A percentile compares a stretch with the other conserved stretches of the same genome.
These are phyloP conservation scores for Chloroclystis v-ata DNA, from an alignment of 2,888 invertebrate genomes.

Conservation along the genomic window DNA sequence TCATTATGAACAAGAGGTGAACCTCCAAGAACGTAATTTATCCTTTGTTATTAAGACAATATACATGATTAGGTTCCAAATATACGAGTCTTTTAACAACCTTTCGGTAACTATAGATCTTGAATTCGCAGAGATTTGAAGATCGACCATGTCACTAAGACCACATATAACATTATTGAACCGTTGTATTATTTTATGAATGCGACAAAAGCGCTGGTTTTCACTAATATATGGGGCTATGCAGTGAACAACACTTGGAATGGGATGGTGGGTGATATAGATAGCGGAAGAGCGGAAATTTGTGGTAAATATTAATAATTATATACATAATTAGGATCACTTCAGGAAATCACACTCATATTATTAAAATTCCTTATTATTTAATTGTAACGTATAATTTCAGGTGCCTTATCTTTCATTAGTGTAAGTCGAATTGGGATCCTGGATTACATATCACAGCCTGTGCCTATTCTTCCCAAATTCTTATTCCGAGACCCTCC, in stretches of 20 bases:
- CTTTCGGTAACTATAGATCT: too few species aligned
- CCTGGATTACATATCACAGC: constrained; percentile 66
- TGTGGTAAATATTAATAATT: constrained; percentile 36
- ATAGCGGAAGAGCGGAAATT: constrained; percentile 48
- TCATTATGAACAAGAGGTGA: too few species aligned
- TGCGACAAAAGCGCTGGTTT: constrained; percentile 39
- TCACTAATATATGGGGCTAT: constrained; percentile 54
- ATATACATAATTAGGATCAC: neutral
- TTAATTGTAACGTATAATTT: too few species aligned
- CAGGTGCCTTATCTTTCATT: constrained; percentile 51
- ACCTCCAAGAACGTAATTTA: too few species aligned
- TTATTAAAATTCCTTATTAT: too few species aligned
- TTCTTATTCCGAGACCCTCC: constrained; percentile 82
- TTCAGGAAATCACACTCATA: too few species aligned
- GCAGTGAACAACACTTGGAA: constrained; percentile 49
- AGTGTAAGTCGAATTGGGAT: constrained; percentile 38
- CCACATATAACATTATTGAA: constrained; percentile 36
- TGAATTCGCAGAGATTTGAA: constrained; percentile 35
- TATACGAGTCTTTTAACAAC: too few species aligned
- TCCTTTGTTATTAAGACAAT: too few species aligned
- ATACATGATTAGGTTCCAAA: too few species aligned
- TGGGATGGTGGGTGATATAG: constrained; percentile 53
- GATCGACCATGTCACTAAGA: constrained; percentile 39
- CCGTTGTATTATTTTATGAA: constrained; percentile 52
- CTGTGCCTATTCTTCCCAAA: constrained; percentile 52